A percentile compares a stretch with the other conserved stretches of the same genome.
Conservation (phyloP, 2,113 vertebrate species). For the Ascaphus truei region DNA sequence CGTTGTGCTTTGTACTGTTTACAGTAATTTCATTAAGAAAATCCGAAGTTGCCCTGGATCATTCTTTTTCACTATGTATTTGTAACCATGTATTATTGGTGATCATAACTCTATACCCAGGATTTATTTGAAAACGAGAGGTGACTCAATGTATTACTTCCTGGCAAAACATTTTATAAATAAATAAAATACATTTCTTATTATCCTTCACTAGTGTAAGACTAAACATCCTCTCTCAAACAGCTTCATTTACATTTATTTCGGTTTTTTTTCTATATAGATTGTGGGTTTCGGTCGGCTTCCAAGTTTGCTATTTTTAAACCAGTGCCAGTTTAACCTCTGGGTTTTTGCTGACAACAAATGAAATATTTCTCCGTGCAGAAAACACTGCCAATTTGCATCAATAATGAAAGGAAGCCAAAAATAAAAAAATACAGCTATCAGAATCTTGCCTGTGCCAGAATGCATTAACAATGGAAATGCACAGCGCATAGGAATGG, state of each 20-base stretch:
- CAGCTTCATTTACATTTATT: slow-evolving; percentile 7
- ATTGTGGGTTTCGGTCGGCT: not conserved
- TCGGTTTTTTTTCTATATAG: not conserved
- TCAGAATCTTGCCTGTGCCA: slow-evolving; percentile 1
- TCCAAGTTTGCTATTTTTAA: slow-evolving; percentile 11
- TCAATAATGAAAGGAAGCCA: slow-evolving; percentile 15
- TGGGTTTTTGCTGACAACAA: slow-evolving; percentile 20
- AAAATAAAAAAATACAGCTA: not conserved
- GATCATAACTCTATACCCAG: too few species aligned
- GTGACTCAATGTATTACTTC: too few species aligned
- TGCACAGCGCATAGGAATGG: not conserved
- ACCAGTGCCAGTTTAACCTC: slow-evolving; percentile 24
- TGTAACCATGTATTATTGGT: too few species aligned
- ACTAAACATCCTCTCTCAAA: not conserved
- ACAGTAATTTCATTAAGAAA: too few species aligned
- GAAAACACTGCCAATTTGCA: slow-evolving; percentile 30
- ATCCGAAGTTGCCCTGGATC: too few species aligned
- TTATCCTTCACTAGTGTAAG: too few species aligned
- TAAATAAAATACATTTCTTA: too few species aligned
- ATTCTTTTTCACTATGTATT: too few species aligned
- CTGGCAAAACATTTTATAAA: too few species aligned
- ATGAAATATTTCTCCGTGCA: slow-evolving; percentile 24
- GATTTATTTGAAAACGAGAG: too few species aligned
- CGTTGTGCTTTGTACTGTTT: too few species aligned
- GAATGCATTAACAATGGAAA: slow-evolving; percentile 20